phyloP scores from a whole-genome alignment of 2,888 invertebrate genomes.

The Polydesmus complanatus region DNA sequence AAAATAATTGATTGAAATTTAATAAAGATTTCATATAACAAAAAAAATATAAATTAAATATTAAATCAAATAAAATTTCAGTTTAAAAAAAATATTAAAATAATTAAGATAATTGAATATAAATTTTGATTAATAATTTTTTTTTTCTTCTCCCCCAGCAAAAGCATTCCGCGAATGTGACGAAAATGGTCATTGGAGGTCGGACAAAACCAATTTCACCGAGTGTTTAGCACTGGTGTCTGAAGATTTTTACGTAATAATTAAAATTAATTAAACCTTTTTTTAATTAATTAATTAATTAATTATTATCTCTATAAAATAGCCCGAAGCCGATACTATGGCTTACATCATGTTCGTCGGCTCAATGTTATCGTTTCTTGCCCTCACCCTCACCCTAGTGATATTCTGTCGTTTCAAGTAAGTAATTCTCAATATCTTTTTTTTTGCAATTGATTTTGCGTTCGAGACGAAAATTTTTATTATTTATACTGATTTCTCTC shows the following conservation, averaged over 20 bases:
- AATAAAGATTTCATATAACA: too few species aligned
- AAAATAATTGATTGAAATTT: too few species aligned
- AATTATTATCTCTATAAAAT: neutral
- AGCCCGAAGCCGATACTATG: neutral
- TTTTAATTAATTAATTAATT: too few species aligned
- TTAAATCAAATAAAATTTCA: too few species aligned
- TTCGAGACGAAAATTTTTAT: neutral
- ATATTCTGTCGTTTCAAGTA: conserved; percentile 15
- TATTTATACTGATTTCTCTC: too few species aligned
- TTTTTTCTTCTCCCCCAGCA: too few species aligned
- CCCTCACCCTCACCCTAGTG: conserved; percentile 7
- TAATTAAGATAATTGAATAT: too few species aligned
- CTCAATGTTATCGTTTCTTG: conserved; percentile 8
- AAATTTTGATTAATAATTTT: too few species aligned
- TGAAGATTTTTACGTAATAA: neutral
- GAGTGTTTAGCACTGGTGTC: conserved; percentile 20
- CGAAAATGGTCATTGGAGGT: conserved; percentile 24
- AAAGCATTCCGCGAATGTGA: conserved; percentile 25
- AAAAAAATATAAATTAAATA: too few species aligned
- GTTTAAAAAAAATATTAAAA: too few species aligned
- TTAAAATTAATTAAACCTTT: too few species aligned
- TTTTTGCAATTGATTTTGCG: neutral
- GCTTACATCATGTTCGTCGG: conserved; percentile 4
- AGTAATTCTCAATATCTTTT: neutral
- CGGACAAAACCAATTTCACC: conserved; percentile 27